These are phyloP conservation scores for Hexactinellida sp. DNA, from an alignment of 37 sponge, comb jelly and placozoan genomes.

Conservation along the genomic window DNA sequence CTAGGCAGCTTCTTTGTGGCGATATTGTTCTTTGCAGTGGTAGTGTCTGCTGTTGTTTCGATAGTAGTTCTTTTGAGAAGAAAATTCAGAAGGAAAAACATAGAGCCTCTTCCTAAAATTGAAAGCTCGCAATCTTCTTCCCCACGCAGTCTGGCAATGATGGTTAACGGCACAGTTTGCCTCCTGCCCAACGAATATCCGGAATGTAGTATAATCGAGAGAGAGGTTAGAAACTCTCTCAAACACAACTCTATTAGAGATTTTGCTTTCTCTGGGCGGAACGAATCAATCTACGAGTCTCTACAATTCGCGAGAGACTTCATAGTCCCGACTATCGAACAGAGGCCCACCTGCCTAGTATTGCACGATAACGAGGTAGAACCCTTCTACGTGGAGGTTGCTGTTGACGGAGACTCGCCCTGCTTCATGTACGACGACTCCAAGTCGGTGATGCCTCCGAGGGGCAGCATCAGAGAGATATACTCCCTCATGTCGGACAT, in stretches of 20 bases:
- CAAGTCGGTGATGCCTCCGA: neutral
- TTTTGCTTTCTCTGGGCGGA: neutral
- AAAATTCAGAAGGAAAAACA: too few species aligned
- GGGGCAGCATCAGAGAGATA: neutral
- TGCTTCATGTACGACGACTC: slow-evolving; percentile 3
- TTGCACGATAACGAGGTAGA: neutral
- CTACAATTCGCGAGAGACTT: neutral
- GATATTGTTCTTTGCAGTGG: neutral
- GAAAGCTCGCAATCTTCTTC: neutral
- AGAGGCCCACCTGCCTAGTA: neutral
- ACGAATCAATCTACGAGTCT: neutral
- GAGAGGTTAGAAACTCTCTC: neutral
- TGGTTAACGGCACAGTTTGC: neutral
- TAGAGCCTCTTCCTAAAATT: neutral
- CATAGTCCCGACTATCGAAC: neutral
- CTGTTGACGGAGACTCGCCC: neutral
- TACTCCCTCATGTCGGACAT: neutral
- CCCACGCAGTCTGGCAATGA: neutral
- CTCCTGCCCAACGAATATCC: neutral
- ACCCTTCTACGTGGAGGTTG: neutral
- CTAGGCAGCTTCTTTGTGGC: too few species aligned
- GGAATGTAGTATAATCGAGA: neutral
- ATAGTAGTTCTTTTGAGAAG: neutral
- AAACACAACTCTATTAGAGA: neutral
- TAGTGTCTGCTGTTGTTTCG: neutral